Base-by-base conservation (phyloP, 1,140 invertebrate species). In the Drosophila paulistorum region DNA sequence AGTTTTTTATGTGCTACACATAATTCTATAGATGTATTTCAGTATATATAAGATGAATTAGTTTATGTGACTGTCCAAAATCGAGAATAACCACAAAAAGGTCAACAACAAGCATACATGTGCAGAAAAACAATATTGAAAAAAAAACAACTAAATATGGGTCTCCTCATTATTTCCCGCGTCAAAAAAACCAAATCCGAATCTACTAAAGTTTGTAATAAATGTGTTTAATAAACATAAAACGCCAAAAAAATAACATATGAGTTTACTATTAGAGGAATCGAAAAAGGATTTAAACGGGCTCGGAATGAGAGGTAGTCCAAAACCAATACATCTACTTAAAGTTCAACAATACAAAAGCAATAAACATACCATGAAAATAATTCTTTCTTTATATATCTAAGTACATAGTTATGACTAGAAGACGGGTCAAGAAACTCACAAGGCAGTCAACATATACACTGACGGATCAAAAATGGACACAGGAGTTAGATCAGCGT, bases 161-260 rank as follows among this genome's bases (percentile, higher is more conserved):
- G 33, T 39, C n/a, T 59, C 20, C 30, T 41, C 11, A 35, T 9
- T 23, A 41, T 61, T 23, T 61, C 17, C 7, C 11, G 20, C 42
- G 20, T 61, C 14, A 35, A 41, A 35, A 48, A 51, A 7, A 30
- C 1, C 33, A 70, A 65, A 26, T 30, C 33, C 35, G 26, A 65
- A 74, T 54, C 60, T 58, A 66, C 33, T 67, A 23, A 51, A 63
- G 71, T 45, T 35, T 77, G 65, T 69, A 77, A 69, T 77, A 69
- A 77, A 74, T 74, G 71, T 73, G 71, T 73, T 65, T 73, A 58
- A 58, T 65, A 65, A 71, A 13, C 55, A 72, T 60, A 51, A 55
- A 60, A 23, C 42, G 48, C 30, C 17, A 61, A 71, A 57, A 35
- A 7, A 10, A 7, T 30, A 30, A 30, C 30, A 6, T 10, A 42